phyloP scores from a whole-genome alignment of 2,888 invertebrate species.

The Loripinus fragilis region DNA sequence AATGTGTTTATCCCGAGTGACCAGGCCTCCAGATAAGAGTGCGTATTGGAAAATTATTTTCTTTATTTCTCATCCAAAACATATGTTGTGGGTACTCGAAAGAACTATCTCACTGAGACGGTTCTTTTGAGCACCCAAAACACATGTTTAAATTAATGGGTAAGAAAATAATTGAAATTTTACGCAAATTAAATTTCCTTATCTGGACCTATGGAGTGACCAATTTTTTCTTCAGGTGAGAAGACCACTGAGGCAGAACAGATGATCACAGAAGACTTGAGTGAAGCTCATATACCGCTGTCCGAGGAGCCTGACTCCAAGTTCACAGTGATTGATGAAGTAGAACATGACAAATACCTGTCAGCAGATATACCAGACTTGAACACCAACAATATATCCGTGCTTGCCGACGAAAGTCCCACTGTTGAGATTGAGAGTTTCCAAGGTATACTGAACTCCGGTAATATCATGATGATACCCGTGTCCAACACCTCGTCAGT shows the following conservation, averaged over 20 bases:
- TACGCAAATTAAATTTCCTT: no score
- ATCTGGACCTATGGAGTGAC: no score
- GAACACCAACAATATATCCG: neutral
- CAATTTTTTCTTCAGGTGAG: neutral
- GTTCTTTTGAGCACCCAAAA: no score
- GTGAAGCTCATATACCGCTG: neutral
- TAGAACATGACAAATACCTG: neutral
- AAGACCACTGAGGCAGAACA: neutral
- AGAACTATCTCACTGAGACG: no score
- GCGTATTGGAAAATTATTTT: no score
- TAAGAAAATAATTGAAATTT: no score
- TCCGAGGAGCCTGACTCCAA: neutral
- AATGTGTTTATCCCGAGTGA: no score
- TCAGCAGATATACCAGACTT: neutral
- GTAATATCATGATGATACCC: slow-evolving; percentile 17
- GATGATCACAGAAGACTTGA: slow-evolving; percentile 2
- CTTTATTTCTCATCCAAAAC: no score
- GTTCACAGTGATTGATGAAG: neutral
- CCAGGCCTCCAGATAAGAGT: no score
- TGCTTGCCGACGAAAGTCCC: neutral
- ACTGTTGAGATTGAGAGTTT: neutral
- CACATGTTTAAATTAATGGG: no score
- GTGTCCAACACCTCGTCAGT: neutral
- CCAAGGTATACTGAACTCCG: neutral
- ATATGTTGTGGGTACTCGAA: no score